Evolutionary conservation across 2,113 vertebrate species (phyloP), one percentile per base, ranked within the genome.

Genomic region (Pseudorhombus dupliciocellatus): DNA sequence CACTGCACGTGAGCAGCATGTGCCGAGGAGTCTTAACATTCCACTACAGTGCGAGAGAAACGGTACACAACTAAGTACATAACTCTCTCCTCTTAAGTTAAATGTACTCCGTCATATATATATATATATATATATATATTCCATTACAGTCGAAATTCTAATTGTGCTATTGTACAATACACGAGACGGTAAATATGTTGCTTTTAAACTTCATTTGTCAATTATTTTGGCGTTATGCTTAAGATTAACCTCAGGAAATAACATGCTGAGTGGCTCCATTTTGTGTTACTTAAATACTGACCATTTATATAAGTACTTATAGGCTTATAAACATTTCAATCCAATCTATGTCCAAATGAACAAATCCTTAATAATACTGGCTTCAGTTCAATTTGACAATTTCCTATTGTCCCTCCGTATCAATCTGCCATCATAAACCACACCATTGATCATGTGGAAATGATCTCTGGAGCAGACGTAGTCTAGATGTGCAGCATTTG

Each of bases 341-440:
- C 16, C 14, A 5, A 18, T 18, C 42, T 40, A 12, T 40, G 37
- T 40, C 2, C 10, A n/a, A n/a, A n/a, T n/a, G n/a, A n/a, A n/a
- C n/a, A n/a, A n/a, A n/a, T 15, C 6, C 18, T 53, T 44, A 21
- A 28, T 61, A 20, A 62, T 34, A 60, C 52, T 26, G 52, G 42
- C 40, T 30, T 20, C 64, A 59, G 59, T 60, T 48, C 54, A 64
- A 4, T 4, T 4, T 28, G 25, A 54, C 10, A 46, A 25, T 12
- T 24, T 37, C 53, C 11, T 58, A 2, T 44, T 25, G 31, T 25
- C 25, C n/a, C 0, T 28, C 40, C 40, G 26, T 12, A 22, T 21
- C 40, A 63, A 12, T 20, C 20, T 54, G 15, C 9, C 1, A 7
- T 55, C 53, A 73, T 70, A 62, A 83, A 80, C 56, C 46, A 72